Evolutionary conservation across 2,113 vertebrate genomes (phyloP).

Genomic region (Semnornis frantzii): DNA sequence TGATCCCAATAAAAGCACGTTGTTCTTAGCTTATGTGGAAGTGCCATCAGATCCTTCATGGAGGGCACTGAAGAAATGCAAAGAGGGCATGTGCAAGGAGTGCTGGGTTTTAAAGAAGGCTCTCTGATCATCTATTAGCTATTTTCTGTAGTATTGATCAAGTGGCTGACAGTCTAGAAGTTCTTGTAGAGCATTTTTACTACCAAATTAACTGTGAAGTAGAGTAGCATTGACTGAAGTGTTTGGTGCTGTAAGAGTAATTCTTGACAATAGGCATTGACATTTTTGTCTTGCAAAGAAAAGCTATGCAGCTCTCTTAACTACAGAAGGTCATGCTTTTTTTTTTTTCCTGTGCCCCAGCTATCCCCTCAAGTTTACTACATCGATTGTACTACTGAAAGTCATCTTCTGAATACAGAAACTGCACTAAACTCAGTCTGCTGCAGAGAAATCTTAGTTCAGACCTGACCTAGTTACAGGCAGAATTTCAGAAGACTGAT

Average conservation of each 20-base stretch:
- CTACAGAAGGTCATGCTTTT: not conserved
- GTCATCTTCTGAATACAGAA: constrained; percentile 53
- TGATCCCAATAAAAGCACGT: not conserved
- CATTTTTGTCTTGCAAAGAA: constrained; percentile 54
- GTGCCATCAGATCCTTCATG: constrained; percentile 30
- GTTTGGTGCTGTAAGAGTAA: constrained; percentile 62
- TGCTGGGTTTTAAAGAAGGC: not conserved
- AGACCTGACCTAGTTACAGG: constrained; percentile 37
- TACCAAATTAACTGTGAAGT: constrained; percentile 70
- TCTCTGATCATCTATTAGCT: not conserved
- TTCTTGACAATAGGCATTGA: constrained; percentile 58
- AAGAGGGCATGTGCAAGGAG: not conserved
- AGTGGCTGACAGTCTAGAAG: constrained; percentile 42
- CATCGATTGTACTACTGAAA: constrained; percentile 70
- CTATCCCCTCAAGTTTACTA: constrained; percentile 9
- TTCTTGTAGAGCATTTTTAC: constrained; percentile 55
- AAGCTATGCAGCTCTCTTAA: constrained; percentile 49
- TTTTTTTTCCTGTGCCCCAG: not conserved
- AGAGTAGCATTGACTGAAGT: constrained; percentile 67
- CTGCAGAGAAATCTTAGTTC: constrained; percentile 37
- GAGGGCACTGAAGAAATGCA: constrained; percentile 38
- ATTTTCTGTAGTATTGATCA: constrained; percentile 23
- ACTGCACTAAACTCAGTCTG: constrained; percentile 65
- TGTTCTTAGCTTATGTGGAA: constrained; percentile 15
- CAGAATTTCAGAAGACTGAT: constrained; percentile 49